These are phyloP conservation scores for Stegodyphus mimosarum DNA, from an alignment of 1,140 invertebrate species.

Conservation along the genomic window DNA sequence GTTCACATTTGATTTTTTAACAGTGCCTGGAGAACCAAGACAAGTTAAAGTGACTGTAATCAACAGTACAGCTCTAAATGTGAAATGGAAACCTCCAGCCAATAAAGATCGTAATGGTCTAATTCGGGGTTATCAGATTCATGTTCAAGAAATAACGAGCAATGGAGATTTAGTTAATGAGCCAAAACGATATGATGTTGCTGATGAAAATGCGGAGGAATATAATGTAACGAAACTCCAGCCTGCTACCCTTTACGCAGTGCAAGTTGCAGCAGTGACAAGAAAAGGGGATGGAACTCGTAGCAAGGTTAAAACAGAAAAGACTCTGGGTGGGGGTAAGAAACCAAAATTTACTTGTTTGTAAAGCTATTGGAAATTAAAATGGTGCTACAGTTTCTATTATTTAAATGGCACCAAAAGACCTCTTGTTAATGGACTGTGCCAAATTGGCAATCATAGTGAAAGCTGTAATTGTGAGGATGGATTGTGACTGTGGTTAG, in stretches of 20 bases:
- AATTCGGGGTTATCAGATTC: constrained; percentile 95
- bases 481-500: too few relatives aligned
- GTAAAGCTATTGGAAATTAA: too few relatives aligned
- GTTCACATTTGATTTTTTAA: background rate
- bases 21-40: constrained; percentile 95
- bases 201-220: constrained; percentile 80
- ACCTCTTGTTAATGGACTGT: too few relatives aligned
- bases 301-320: constrained; percentile 82
- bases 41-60: constrained; percentile 86
- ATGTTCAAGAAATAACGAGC: constrained; percentile 87
- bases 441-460: too few relatives aligned
- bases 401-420: too few relatives aligned
- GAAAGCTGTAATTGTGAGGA: too few relatives aligned
- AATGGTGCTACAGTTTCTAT: too few relatives aligned
- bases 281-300: constrained; percentile 94
- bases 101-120: constrained; percentile 93
- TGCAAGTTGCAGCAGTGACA: constrained; percentile 87
- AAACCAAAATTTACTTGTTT: too few relatives aligned
- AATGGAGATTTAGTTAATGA: constrained; percentile 69
- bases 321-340: constrained; percentile 85
- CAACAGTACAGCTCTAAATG: constrained; percentile 93
- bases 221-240: constrained; percentile 90
- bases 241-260: constrained; percentile 89
- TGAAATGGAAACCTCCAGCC: constrained; percentile 90
- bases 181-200: constrained; percentile 77